Evolutionary conservation across 2,888 invertebrate genomes (phyloP).

Genomic region (Parnassius apollo): DNA sequence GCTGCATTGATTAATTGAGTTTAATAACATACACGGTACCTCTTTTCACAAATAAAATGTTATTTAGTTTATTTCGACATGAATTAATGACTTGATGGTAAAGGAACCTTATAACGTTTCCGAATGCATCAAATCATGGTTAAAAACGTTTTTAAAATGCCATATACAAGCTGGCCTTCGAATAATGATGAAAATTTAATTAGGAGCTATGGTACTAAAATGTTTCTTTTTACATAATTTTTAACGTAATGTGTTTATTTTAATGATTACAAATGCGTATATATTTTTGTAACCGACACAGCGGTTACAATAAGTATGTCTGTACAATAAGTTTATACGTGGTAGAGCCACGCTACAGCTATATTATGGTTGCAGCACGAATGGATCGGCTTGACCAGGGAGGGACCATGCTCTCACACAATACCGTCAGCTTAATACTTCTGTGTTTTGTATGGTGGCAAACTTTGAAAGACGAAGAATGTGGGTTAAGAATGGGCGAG

Average conservation of each 20-base stretch:
- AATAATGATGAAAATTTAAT: slow-evolving; percentile 18
- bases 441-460: no score
- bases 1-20: slow-evolving; percentile 61
- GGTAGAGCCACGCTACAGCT: no score
- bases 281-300: no score
- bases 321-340: no score
- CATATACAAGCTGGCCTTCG: slow-evolving; percentile 12
- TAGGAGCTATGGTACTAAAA: slow-evolving; percentile 21
- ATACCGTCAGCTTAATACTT: no score
- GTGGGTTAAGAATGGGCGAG: no score
- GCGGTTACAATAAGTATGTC: no score
- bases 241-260: slow-evolving; percentile 13
- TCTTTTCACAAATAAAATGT: slow-evolving; percentile 45
- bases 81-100: slow-evolving; percentile 48
- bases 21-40: slow-evolving; percentile 50
- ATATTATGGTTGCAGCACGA: no score
- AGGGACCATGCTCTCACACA: no score
- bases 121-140: slow-evolving; percentile 26
- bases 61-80: slow-evolving; percentile 49
- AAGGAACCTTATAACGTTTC: slow-evolving; percentile 31
- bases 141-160: slow-evolving; percentile 24
- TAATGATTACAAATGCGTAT: not conserved
- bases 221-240: slow-evolving; percentile 21
- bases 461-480: no score
- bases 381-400: no score